phyloP scores from a whole-genome alignment of 2,888 invertebrate species.

The Agrotis exclamationis region DNA sequence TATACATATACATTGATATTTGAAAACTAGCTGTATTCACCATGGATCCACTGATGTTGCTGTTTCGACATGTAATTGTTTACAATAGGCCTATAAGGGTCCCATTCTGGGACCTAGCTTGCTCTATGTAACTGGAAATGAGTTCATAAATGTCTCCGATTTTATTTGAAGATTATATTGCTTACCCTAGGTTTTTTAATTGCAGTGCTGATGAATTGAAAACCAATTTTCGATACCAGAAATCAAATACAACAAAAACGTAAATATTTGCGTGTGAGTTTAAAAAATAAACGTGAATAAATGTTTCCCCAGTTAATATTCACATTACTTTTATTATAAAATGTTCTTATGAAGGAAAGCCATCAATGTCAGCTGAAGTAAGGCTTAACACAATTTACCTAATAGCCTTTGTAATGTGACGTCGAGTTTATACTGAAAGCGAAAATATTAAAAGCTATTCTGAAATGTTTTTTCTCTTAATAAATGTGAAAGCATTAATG shows the following conservation, averaged over 20 bases:
- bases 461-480: slow-evolving; percentile 12
- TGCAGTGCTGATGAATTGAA: neutral
- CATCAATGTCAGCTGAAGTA: slow-evolving; percentile 16
- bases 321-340: neutral
- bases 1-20: neutral
- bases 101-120: no score
- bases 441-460: no score
- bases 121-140: no score
- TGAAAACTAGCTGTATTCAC: neutral
- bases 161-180: no score
- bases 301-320: neutral
- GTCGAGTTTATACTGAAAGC: neutral
- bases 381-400: slow-evolving; percentile 18
- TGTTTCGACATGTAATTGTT: no score
- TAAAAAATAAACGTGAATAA: neutral
- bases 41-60: neutral
- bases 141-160: no score
- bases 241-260: neutral
- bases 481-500: slow-evolving; percentile 18
- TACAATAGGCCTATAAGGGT: no score
- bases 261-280: neutral
- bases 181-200: neutral
- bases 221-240: neutral
- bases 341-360: neutral
- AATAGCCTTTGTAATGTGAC: slow-evolving; percentile 28